Percentiles rank a stretch among this genome's conserved stretches.
Evolutionary conservation across 2,113 vertebrate genomes (phyloP).

Genomic region (Leptodactylus fuscus): DNA sequence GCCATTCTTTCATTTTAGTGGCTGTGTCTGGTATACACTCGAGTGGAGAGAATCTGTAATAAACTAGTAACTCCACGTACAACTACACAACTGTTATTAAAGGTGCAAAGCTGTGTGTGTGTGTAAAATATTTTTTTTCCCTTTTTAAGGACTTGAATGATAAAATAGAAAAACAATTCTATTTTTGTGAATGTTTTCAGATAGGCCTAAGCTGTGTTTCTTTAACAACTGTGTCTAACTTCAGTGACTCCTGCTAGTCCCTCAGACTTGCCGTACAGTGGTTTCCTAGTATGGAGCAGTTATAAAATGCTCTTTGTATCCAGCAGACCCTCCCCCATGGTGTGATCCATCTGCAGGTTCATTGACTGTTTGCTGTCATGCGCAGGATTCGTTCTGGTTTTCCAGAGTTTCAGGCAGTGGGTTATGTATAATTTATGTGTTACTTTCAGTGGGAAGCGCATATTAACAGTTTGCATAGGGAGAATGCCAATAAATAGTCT

Average conservation of each 20-base stretch:
- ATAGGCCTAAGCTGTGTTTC: neutral
- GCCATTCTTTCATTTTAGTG: too few species aligned
- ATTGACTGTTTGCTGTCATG: neutral
- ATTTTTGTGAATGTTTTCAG: neutral
- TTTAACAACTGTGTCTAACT: neutral
- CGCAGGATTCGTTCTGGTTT: neutral
- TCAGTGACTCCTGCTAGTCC: neutral
- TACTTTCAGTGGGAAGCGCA: neutral
- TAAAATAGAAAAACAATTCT: neutral
- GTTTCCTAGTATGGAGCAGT: neutral
- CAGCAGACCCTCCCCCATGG: neutral
- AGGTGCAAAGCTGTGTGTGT: too few species aligned
- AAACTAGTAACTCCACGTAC: too few species aligned
- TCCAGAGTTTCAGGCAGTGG: neutral
- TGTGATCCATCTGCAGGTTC: conserved; percentile 13
- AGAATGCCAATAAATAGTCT: too few species aligned
- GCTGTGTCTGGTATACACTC: too few species aligned
- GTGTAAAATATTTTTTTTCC: too few species aligned
- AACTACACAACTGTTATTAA: too few species aligned
- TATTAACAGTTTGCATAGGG: too few species aligned
- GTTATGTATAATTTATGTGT: neutral
- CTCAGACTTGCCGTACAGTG: neutral
- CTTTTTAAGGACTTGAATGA: too few species aligned
- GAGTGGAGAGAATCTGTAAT: too few species aligned
- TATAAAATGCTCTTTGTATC: conserved; percentile 24